Evolutionary conservation across 2,113 vertebrate species (phyloP), one percentile per base, ranked within the genome.

Genomic region (Taxidea taxus): DNA sequence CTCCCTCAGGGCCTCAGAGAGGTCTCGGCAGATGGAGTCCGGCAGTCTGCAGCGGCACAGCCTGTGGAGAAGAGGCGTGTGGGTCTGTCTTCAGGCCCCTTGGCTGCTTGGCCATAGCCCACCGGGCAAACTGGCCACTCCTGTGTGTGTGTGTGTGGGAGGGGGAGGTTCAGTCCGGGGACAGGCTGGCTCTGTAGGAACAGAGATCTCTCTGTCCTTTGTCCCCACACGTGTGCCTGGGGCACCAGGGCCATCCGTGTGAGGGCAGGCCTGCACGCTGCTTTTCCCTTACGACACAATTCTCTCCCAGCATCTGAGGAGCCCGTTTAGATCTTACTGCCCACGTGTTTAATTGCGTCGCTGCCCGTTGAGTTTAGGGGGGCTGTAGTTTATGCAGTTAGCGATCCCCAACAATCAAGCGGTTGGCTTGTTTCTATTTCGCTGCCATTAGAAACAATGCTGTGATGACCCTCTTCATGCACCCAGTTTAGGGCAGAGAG

Each of bases 11-110:
- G 97, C 92, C 78, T 58, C n/a, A 0, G 97, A 87, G 31, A 98
- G 97, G 75, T 97, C 98, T 34, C 18, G 56, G 66, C 97, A 98
- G 58, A 94, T 81, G 0, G 44, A 5, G 31, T 94, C 70, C 0
- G 97, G 44, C 7, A 98, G 87, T 27, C 47, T 94, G 92, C 97
- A 97, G 68, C 1, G 4, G 29, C 90, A 87, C 64, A 98, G 27
- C 87, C 98, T 98, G 91, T 14, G 80, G 56, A 18, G 29, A 37
- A 39, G 56, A 75, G 66, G 66, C 21, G 25, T 4, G 0, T 0
- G 14, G n/a, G 51, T 75, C 74, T 23, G 18, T 44, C 3, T 49
- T 4, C 51, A 39, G 77, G n/a, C 62, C 14, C 70, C 31, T 5
- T 15, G 1, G 77, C 25, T 4, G 13, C 44, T 9, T 42, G 4